Percentiles rank a stretch among this genome's conserved stretches.
These are phyloP conservation scores for Pleuronectes platessa DNA, from an alignment of 2,113 vertebrate species.

Conservation along the genomic window DNA sequence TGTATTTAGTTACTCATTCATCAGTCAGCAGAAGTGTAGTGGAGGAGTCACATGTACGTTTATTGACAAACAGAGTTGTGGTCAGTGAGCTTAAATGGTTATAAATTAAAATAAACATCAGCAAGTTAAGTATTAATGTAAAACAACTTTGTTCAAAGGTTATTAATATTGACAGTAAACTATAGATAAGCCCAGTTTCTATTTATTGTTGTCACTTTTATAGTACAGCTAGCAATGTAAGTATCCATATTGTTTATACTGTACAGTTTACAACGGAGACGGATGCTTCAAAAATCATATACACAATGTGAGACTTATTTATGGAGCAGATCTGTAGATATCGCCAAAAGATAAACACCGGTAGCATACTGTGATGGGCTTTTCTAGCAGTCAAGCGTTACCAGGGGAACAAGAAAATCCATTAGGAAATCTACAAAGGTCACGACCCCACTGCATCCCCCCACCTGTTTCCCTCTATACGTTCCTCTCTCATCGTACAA, in stretches of 20 bases:
- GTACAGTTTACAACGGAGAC: background rate
- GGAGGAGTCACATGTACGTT: background rate
- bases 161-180: background rate
- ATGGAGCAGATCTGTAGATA: conserved; percentile 25
- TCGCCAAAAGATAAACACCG: conserved; percentile 43
- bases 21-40: background rate
- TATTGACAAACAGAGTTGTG: background rate
- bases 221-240: background rate
- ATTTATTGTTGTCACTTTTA: background rate
- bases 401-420: conserved; percentile 69
- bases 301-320: conserved; percentile 11
- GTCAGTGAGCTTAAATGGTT: too few species aligned
- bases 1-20: background rate
- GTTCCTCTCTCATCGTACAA: conserved; percentile 13
- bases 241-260: background rate
- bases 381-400: conserved; percentile 45
- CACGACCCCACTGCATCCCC: conserved; percentile 25
- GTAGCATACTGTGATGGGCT: conserved; percentile 29
- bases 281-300: background rate
- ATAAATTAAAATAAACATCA: too few species aligned
- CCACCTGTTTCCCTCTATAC: conserved; percentile 1
- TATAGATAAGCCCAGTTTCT: background rate
- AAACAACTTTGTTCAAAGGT: background rate
- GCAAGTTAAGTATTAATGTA: background rate
- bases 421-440: conserved; percentile 47